Conservation (phyloP, 2,797 vertebrate genomes). For the Molossus molossus region DNA sequence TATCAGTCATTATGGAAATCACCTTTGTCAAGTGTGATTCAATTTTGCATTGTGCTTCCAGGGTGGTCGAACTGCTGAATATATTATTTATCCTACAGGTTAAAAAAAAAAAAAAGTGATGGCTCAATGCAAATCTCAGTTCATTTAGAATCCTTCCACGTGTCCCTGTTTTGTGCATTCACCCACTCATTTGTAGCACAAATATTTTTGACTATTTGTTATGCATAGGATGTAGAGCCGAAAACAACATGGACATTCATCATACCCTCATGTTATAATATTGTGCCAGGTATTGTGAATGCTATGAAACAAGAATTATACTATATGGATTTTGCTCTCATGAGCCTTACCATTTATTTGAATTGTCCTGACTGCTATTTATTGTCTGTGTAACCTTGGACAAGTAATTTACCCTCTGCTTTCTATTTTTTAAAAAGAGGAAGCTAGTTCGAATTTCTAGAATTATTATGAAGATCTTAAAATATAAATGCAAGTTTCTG, state of each 20-base stretch:
- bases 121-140: background rate
- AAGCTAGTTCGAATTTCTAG: background rate
- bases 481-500: background rate
- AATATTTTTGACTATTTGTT: conserved; percentile 6
- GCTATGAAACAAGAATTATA: background rate
- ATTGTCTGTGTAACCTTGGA: background rate
- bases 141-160: background rate
- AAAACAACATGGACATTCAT: background rate
- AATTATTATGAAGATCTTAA: background rate
- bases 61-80: background rate
- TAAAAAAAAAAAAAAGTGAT: background rate
- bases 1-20: background rate
- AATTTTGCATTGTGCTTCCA: conserved; percentile 37
- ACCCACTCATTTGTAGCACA: background rate
- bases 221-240: background rate
- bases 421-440: background rate
- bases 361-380: background rate
- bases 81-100: background rate
- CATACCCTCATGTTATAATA: background rate
- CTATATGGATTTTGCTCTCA: background rate
- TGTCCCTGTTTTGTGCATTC: background rate
- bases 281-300: background rate
- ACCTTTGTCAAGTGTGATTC: background rate
- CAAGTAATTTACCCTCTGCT: background rate
- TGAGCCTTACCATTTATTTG: conserved; percentile 18